Conservation (phyloP, 2,888 invertebrate genomes). For the Bedellia somnulentella region DNA sequence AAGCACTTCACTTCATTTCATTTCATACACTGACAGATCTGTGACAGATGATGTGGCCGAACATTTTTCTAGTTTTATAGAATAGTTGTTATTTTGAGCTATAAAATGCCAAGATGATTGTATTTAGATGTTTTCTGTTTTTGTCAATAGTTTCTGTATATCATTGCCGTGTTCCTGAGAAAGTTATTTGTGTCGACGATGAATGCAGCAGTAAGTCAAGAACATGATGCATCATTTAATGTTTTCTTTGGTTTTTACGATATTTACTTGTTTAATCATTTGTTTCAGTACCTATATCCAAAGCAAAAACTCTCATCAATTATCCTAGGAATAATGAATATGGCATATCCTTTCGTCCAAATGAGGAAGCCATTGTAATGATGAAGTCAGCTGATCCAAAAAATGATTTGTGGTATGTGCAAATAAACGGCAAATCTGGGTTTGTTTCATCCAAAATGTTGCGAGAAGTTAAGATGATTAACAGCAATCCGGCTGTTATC, state of each 20-base stretch:
- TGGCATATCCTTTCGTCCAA: constrained; percentile 63
- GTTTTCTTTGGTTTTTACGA: background rate
- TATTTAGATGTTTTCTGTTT: constrained; percentile 38
- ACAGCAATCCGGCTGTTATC: constrained; percentile 26
- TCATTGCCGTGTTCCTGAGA: constrained; percentile 62
- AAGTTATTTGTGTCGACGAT: constrained; percentile 70
- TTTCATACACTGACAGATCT: too few relatives aligned
- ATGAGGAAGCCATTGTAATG: constrained; percentile 61
- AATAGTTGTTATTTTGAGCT: constrained; percentile 13
- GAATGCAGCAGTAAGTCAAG: constrained; percentile 66
- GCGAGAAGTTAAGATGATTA: constrained; percentile 59
- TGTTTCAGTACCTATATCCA: constrained; percentile 63
- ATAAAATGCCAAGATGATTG: constrained; percentile 50
- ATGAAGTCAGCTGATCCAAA: constrained; percentile 72
- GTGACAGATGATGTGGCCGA: constrained; percentile 59
- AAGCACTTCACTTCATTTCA: too few relatives aligned
- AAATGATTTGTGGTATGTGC: constrained; percentile 67
- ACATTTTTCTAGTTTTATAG: constrained; percentile 31
- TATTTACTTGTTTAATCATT: too few relatives aligned
- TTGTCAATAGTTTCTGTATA: constrained; percentile 29
- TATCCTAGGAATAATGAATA: constrained; percentile 60
- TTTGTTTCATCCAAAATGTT: constrained; percentile 65
- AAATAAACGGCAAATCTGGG: constrained; percentile 68
- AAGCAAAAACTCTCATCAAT: constrained; percentile 57
- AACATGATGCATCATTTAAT: background rate